phyloP scores from a whole-genome alignment of 2,113 vertebrate genomes.

The Bothrops jararaca region DNA sequence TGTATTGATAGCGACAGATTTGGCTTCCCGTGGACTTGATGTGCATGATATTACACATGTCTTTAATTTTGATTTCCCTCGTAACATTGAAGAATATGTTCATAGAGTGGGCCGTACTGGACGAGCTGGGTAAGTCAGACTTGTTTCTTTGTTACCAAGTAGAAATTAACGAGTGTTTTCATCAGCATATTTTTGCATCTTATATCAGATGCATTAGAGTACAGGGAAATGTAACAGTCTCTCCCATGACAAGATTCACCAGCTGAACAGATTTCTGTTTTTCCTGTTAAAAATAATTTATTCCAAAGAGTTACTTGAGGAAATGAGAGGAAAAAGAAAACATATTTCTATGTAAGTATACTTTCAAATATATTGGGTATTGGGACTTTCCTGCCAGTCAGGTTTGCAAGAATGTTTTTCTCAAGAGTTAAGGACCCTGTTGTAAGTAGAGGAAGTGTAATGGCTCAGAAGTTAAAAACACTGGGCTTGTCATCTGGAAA shows the following conservation, averaged over 20 bases:
- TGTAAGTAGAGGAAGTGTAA: not conserved
- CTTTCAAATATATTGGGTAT: not conserved
- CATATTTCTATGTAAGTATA: not conserved
- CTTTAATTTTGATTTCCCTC: constrained; percentile 93
- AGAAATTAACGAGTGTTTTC: not conserved
- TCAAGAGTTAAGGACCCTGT: not conserved
- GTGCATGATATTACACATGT: constrained; percentile 91
- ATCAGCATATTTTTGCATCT: not conserved
- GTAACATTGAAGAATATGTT: constrained; percentile 96
- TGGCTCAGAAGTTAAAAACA: not conserved
- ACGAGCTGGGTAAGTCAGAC: constrained; percentile 82
- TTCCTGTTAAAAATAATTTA: not conserved
- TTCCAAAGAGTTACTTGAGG: not conserved
- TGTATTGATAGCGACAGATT: constrained; percentile 91
- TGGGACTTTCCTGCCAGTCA: not conserved
- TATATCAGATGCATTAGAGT: not conserved
- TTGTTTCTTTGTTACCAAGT: not conserved
- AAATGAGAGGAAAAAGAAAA: not conserved
- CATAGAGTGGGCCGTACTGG: constrained; percentile 94
- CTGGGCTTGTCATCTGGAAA: not conserved
- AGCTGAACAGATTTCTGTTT: not conserved
- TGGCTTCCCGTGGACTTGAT: constrained; percentile 92
- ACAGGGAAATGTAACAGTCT: not conserved
- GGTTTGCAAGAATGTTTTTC: not conserved
- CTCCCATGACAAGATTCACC: not conserved